phyloP scores from a whole-genome alignment of 1,140 invertebrate genomes.

The Drosophila burlai region DNA sequence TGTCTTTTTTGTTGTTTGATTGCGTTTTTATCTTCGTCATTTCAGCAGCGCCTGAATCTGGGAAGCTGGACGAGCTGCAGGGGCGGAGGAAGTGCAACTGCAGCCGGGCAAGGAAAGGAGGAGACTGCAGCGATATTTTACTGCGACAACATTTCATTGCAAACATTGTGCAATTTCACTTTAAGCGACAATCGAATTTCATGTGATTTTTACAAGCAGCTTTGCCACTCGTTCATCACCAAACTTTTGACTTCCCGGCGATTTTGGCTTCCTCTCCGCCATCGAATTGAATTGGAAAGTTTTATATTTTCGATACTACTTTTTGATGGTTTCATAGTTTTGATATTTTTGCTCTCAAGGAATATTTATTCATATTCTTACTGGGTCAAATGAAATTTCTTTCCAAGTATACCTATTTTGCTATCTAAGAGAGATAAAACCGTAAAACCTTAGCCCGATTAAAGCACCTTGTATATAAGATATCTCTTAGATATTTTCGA shows the following conservation, averaged over 20 bases:
- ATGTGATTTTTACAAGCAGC: conserved; percentile 74
- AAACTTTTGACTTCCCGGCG: conserved; percentile 23
- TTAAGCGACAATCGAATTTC: conserved; percentile 81
- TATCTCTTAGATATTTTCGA: neutral
- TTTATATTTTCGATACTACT: conserved; percentile 1
- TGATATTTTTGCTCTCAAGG: too few species aligned
- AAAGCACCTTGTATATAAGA: too few species aligned
- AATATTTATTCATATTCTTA: neutral
- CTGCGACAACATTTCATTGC: conserved; percentile 76
- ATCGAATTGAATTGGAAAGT: neutral
- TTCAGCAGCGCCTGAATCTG: conserved; percentile 59
- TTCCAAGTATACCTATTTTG: neutral
- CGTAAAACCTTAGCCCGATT: neutral
- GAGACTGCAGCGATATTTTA: conserved; percentile 62
- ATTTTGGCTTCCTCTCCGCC: neutral
- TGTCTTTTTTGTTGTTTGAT: conserved; percentile 72
- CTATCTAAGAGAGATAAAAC: neutral
- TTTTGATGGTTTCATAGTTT: neutral
- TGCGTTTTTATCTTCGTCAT: conserved; percentile 82
- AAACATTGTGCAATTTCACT: conserved; percentile 81
- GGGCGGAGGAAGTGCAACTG: conserved; percentile 38
- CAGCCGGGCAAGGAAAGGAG: conserved; percentile 8
- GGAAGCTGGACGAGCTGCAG: conserved; percentile 22
- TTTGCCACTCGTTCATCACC: conserved; percentile 23
- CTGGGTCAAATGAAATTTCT: neutral